Conservation (phyloP, 2,797 vertebrate species). For the Tokudaia muenninki region DNA sequence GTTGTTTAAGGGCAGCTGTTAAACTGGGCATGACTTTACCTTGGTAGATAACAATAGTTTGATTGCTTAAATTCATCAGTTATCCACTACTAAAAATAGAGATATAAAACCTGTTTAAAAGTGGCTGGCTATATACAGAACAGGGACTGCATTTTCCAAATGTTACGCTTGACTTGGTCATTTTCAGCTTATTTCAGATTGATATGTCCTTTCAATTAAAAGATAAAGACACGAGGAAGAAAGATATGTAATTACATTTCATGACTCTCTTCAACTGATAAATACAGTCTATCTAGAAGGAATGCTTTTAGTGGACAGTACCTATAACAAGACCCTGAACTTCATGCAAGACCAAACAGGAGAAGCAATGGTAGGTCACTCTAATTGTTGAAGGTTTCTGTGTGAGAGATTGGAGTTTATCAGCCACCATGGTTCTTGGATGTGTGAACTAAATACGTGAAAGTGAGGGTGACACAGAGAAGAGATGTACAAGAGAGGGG, state of each 20-base stretch:
- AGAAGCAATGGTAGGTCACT: background rate
- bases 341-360: background rate
- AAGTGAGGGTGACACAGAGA: background rate
- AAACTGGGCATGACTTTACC: background rate
- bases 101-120: background rate
- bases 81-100: background rate
- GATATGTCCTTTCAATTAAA: conserved; percentile 20
- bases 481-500: background rate
- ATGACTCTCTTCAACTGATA: background rate
- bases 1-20: conserved; percentile 26
- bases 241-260: background rate
- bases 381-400: background rate
- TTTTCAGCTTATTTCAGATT: conserved; percentile 28
- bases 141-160: background rate
- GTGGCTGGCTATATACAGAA: background rate
- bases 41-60: background rate
- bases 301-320: background rate
- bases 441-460: background rate
- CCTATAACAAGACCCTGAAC: background rate
- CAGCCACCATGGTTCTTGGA: background rate
- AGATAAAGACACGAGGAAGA: background rate
- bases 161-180: background rate
- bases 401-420: background rate
- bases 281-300: background rate
- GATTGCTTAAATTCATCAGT: conserved; percentile 13